Percentiles rank a stretch among this genome's conserved stretches.
These are phyloP conservation scores for Rutpela maculata DNA, from an alignment of 2,888 invertebrate species.

Conservation along the genomic window DNA sequence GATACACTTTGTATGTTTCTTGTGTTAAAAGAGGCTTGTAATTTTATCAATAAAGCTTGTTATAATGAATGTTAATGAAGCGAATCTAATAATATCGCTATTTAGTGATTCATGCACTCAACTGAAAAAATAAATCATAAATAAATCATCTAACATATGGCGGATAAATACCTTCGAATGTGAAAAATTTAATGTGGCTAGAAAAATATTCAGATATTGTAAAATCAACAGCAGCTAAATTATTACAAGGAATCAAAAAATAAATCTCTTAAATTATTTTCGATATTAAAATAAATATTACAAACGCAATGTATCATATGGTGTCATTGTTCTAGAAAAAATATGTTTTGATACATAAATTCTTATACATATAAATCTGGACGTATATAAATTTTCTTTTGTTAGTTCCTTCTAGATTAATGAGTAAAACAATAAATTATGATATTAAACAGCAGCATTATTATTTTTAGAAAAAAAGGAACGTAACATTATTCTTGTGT, in stretches of 20 bases:
- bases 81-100: constrained; percentile 30
- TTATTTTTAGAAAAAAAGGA: constrained; percentile 29
- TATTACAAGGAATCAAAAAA: constrained; percentile 31
- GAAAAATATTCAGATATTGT: constrained; percentile 26
- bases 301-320: constrained; percentile 33
- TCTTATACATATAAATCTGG: constrained; percentile 24
- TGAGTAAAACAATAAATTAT: constrained; percentile 15
- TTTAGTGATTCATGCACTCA: constrained; percentile 38
- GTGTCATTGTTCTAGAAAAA: constrained; percentile 23
- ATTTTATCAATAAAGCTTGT: background rate
- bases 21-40: background rate
- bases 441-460: constrained; percentile 14
- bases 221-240: constrained; percentile 23
- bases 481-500: constrained; percentile 10
- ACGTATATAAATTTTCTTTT: constrained; percentile 20
- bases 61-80: constrained; percentile 7
- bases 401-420: constrained; percentile 14
- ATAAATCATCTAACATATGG: constrained; percentile 33
- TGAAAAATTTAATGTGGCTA: constrained; percentile 22
- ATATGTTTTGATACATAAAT: constrained; percentile 21
- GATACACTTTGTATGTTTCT: background rate
- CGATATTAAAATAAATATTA: constrained; percentile 38
- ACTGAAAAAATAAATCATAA: constrained; percentile 38
- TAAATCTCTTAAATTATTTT: constrained; percentile 28
- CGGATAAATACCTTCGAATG: constrained; percentile 18